These are phyloP conservation scores for Cyrtorhinus lividipennis DNA, from an alignment of 1,140 invertebrate genomes.

Conservation along the genomic window DNA sequence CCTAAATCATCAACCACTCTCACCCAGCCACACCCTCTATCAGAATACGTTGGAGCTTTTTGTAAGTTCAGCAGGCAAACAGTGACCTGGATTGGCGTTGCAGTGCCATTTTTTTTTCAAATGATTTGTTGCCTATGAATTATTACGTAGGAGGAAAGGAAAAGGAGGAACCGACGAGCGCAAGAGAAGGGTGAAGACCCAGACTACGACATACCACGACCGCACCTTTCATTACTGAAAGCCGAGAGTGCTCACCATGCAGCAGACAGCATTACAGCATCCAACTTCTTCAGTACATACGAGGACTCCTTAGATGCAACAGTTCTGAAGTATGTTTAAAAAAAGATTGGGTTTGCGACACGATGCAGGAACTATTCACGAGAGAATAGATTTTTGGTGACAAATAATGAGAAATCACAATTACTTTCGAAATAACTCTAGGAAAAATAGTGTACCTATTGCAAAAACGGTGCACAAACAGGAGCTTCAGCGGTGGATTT, in stretches of 20 bases:
- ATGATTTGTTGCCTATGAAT: not conserved
- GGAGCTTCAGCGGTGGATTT: no score
- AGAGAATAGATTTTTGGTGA: no score
- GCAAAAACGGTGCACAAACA: no score
- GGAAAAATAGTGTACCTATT: no score
- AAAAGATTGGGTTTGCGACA: no score
- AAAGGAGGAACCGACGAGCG: not conserved
- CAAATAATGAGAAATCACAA: no score
- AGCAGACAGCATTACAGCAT: conserved; percentile 17
- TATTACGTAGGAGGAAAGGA: not conserved
- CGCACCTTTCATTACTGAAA: conserved; percentile 27
- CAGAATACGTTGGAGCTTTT: conserved; percentile 8
- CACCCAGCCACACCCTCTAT: not conserved
- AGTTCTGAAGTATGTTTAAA: not conserved
- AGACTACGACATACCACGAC: conserved; percentile 33
- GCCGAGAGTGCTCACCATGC: not conserved
- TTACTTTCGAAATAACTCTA: no score
- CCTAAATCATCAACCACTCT: not conserved
- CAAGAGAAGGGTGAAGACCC: conserved; percentile 28
- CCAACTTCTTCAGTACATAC: conserved; percentile 16
- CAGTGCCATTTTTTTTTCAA: not conserved
- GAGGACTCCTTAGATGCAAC: not conserved
- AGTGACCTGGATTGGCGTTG: no score
- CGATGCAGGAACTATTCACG: no score
- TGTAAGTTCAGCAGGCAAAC: no score